These are phyloP conservation scores for Drosophila pseudoobscura DNA, from an alignment of 1,140 invertebrate species.

Conservation along the genomic window DNA sequence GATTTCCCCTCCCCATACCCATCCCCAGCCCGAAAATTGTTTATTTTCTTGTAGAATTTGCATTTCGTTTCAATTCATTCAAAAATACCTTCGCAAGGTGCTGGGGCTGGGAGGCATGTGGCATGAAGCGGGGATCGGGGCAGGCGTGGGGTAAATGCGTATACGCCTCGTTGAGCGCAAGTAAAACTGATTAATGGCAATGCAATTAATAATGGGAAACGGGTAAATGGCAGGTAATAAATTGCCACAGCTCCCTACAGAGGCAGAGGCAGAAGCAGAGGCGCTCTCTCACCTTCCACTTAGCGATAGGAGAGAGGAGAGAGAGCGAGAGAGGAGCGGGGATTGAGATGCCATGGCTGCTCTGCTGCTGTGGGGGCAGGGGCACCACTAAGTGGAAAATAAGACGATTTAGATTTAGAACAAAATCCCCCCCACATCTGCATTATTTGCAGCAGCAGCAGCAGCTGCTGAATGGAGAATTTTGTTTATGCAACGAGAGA, in stretches of 20 bases:
- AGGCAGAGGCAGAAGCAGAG: not conserved
- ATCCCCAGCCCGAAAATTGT: slow-evolving; percentile 25
- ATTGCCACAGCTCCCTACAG: slow-evolving; percentile 47
- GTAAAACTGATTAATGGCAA: slow-evolving; percentile 76
- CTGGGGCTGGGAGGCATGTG: not conserved
- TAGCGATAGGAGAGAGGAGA: too few species aligned
- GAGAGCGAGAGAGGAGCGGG: too few species aligned
- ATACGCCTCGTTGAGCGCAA: slow-evolving; percentile 73
- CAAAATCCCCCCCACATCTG: too few species aligned
- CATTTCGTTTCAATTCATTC: slow-evolving; percentile 74
- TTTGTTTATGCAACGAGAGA: slow-evolving; percentile 15
- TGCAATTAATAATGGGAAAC: slow-evolving; percentile 76
- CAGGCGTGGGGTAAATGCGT: slow-evolving; percentile 20
- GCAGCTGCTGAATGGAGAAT: not conserved
- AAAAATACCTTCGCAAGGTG: slow-evolving; percentile 28
- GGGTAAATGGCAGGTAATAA: slow-evolving; percentile 79
- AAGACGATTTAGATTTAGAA: too few species aligned
- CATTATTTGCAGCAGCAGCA: too few species aligned
- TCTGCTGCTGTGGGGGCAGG: too few species aligned
- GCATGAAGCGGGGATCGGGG: slow-evolving; percentile 6
- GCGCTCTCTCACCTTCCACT: too few species aligned
- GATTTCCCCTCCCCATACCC: slow-evolving; percentile 16
- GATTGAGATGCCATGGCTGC: too few species aligned
- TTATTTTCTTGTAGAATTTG: slow-evolving; percentile 66
- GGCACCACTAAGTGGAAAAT: too few species aligned